These are phyloP conservation scores for Biston betularia DNA, from an alignment of 2,888 invertebrate species.

Conservation along the genomic window DNA sequence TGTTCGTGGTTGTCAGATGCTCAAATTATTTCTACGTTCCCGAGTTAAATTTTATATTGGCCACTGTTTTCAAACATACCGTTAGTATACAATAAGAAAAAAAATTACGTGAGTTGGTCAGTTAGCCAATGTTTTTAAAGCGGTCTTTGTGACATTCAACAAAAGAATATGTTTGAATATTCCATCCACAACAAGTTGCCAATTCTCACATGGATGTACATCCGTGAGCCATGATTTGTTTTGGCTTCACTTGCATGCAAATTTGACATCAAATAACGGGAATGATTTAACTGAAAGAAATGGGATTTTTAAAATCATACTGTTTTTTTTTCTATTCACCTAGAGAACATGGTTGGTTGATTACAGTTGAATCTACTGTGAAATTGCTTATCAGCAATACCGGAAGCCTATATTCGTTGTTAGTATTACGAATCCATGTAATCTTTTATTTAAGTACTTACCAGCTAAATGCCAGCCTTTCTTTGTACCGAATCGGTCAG, in stretches of 20 bases:
- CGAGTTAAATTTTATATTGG: background rate
- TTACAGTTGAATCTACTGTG: background rate
- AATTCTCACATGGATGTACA: conserved; percentile 22
- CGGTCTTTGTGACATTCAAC: conserved; percentile 25
- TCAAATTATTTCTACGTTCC: background rate
- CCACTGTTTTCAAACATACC: background rate
- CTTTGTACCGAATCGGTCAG: conserved; percentile 92
- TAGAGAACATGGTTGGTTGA: background rate
- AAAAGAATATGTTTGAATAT: conserved; percentile 41
- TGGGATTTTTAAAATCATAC: too few relatives aligned
- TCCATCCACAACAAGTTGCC: conserved; percentile 34
- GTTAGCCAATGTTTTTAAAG: conserved; percentile 14
- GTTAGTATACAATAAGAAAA: background rate
- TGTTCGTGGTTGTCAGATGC: too few relatives aligned
- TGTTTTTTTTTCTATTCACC: background rate
- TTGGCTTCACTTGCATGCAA: conserved; percentile 9
- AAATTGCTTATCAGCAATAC: conserved; percentile 10
- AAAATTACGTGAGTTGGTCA: background rate
- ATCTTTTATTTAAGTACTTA: conserved; percentile 61
- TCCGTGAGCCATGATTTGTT: conserved; percentile 31
- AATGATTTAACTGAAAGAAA: background rate
- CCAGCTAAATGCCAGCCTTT: conserved; percentile 95
- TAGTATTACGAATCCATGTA: background rate
- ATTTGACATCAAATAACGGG: background rate
- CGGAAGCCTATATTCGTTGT: conserved; percentile 13